Evolutionary conservation across 1,140 invertebrate genomes (phyloP), one percentile per base, ranked within the genome.

Genomic region (Hylaeus anthracinus): DNA sequence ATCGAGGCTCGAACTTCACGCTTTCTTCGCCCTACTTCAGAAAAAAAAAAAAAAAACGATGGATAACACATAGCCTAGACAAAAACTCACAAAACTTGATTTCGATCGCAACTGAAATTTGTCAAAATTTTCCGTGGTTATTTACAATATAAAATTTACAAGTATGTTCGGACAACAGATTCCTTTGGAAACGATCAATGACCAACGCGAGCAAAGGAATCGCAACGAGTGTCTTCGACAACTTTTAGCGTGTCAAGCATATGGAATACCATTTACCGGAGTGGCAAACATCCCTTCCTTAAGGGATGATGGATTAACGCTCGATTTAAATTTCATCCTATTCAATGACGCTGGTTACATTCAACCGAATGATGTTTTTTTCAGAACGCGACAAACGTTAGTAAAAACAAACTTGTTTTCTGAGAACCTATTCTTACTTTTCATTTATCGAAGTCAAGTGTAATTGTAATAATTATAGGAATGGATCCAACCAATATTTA

Each of bases 91-190:
- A 72, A 6, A 58, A 41, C 53, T 43, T 63, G 15, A 45, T 79
- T 64, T 45, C 10, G 2, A 56, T 55, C 12, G 14, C 12, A 39
- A 43, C 9, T 2, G 14, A 45, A 37, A 60, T 26, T n/a, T 10
- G 3, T 78, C 73, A 14, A 84, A 84, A 84, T 84, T 84, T 37
- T 4, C 51, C 43, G 81, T 83, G 4, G 61, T n/a, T 53, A 12
- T 39, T n/a, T 37, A 26, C 6, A 4, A 69, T 10, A 10, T 51
- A 5, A 72, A 83, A 85, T 53, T 79, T 6, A 45, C 39, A 74
- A 85, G 71, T 73, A 85, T 85, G 83, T 78, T 82, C 10, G 82
- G 82, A 56, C 75, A 76, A 79, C 51, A 67, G 1, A 66, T 74
- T 41, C 74, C 79, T 43, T 58, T 71, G 41, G 74, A 85, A 60